Evolutionary conservation across 2,113 vertebrate genomes (phyloP), one percentile per base, ranked within the genome.

Genomic region (Eupsittula cactorum): DNA sequence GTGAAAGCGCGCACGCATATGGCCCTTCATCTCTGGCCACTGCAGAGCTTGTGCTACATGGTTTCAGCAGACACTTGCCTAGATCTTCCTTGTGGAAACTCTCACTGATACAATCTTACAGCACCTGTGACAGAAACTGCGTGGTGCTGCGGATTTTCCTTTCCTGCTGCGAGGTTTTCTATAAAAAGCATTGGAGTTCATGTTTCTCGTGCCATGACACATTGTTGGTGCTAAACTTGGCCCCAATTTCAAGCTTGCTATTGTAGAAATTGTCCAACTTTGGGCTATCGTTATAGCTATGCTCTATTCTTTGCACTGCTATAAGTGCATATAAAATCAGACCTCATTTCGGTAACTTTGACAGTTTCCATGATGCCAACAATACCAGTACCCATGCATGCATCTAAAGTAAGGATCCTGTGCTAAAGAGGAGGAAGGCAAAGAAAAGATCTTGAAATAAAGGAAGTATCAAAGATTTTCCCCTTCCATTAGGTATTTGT

Each of bases 1-100:
- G 24, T 41, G 52, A 68, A 77, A 79, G 7, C 20, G 27, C 4
- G 10, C 0, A 0, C 8, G 7, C 0, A 0, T 47, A 25, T 8
- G 41, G 10, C 20, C 46, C 21, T 44, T 52, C 7, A 33, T 31
- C 12, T 65, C 59, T 57, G 35, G 12, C 27, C 1, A 3, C 10
- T 7, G 7, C 24, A 37, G 33, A 37, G 14, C 84, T 37, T 60
- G 52, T 37, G 44, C 18, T 19, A 1, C 0, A 4, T 10, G 24
- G 31, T 63, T 85, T 47, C 68, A 67, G 57, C 6, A 13, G 16
- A 44, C 13, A 14, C 37, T 18, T 52, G 10, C 8, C 2, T 9
- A 70, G 41, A 76, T 21, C 11, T 67, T 80, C 17, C 39, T 42
- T 44, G 24, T 16, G 20, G 49, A 88, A 70, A 24, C 11, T 67